phyloP scores from a whole-genome alignment of 2,797 vertebrate species.

The Diplodus sargus region DNA sequence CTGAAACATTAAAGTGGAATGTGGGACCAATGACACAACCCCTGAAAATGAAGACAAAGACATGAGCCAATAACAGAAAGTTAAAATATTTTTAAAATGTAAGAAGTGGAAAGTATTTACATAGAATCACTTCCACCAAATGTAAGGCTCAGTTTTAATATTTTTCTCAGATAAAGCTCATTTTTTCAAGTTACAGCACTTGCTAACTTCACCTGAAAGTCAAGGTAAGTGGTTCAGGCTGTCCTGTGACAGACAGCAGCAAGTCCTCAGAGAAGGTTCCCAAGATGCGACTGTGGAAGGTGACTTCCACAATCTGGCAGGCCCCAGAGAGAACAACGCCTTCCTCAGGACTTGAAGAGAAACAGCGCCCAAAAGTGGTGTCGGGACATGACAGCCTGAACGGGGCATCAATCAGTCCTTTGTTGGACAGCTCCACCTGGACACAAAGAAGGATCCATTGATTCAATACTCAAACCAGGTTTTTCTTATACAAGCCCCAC shows the following conservation, averaged over 20 bases:
- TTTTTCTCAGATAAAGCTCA: not conserved
- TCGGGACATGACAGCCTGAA: slow-evolving; percentile 80
- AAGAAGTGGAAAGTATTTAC: not conserved
- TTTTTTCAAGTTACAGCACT: not conserved
- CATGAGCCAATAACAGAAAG: not conserved
- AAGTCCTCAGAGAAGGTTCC: slow-evolving; percentile 88
- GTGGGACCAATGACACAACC: slow-evolving; percentile 90
- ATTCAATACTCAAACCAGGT: not conserved
- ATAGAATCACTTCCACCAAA: not conserved
- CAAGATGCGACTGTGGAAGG: slow-evolving; percentile 83
- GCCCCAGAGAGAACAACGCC: slow-evolving; percentile 82
- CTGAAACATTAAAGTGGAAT: slow-evolving; percentile 87
- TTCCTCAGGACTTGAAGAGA: slow-evolving; percentile 85
- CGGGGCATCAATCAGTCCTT: slow-evolving; percentile 86
- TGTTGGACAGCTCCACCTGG: slow-evolving; percentile 87
- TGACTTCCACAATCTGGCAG: slow-evolving; percentile 83
- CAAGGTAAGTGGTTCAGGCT: slow-evolving; percentile 79
- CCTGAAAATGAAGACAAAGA: slow-evolving; percentile 73
- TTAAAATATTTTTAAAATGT: not conserved
- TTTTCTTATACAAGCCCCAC: not conserved
- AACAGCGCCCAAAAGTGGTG: slow-evolving; percentile 83
- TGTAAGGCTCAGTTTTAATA: not conserved
- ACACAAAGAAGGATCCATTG: slow-evolving; percentile 7
- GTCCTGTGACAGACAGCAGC: slow-evolving; percentile 81
- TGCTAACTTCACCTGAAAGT: slow-evolving; percentile 79